Conservation (phyloP, 2,113 vertebrate genomes). For the Serilophus lunatus region DNA sequence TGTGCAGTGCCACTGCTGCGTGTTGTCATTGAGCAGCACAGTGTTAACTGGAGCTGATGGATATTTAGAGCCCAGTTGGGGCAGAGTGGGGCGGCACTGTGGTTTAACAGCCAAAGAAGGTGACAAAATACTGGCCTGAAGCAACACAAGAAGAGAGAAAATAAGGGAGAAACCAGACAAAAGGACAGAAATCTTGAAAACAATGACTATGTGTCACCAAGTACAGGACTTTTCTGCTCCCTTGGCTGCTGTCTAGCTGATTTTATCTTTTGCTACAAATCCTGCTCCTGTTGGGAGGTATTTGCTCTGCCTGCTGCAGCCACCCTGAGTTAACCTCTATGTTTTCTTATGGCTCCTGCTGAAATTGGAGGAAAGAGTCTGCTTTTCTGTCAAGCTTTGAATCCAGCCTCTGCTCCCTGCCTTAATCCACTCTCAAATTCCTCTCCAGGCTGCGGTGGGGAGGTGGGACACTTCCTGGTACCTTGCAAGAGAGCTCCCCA, state of each 20-base stretch:
- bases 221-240: neutral
- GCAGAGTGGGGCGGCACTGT: neutral
- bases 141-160: neutral
- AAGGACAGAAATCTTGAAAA: constrained; percentile 31
- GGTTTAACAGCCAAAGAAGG: constrained; percentile 35
- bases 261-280: constrained; percentile 46
- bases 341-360: constrained; percentile 12
- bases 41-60: neutral
- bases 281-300: neutral
- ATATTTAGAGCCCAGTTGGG: neutral
- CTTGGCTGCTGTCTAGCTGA: neutral
- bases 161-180: constrained; percentile 19
- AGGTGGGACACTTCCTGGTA: neutral
- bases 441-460: neutral
- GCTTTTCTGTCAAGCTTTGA: neutral
- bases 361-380: constrained; percentile 38
- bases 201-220: constrained; percentile 30
- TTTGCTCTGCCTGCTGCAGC: constrained; percentile 41
- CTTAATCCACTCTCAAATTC: constrained; percentile 42
- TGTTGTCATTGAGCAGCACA: neutral
- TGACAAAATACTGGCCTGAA: constrained; percentile 15
- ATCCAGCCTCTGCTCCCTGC: neutral
- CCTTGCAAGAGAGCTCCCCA: neutral
- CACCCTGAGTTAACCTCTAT: constrained; percentile 30
- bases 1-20: rapidly evolving